Percentiles rank a stretch among this genome's conserved stretches.
These are phyloP conservation scores for Eugnorisma glareosa DNA, from an alignment of 2,888 invertebrate genomes.

Conservation along the genomic window DNA sequence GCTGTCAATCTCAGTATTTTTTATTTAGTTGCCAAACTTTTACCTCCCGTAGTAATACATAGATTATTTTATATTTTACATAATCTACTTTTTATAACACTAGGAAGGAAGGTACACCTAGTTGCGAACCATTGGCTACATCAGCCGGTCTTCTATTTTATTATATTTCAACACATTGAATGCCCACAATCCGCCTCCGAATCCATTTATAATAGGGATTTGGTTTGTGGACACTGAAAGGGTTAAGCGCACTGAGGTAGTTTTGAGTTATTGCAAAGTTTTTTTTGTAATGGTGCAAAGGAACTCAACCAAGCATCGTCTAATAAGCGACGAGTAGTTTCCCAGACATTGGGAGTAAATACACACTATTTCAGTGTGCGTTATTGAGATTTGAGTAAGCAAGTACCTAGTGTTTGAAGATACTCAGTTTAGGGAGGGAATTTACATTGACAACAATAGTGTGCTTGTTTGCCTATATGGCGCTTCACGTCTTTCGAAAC, in stretches of 20 bases:
- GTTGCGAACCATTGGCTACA: not conserved
- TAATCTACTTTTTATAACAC: not conserved
- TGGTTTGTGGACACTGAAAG: constrained; percentile 49
- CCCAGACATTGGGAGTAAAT: constrained; percentile 1
- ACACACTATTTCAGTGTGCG: constrained; percentile 3
- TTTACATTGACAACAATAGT: constrained; percentile 12
- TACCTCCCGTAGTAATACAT: not conserved
- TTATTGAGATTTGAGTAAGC: constrained; percentile 3
- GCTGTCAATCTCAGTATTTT: no score
- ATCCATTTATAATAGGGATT: constrained; percentile 58
- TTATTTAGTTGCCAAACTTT: not conserved
- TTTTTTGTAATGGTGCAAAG: constrained; percentile 30
- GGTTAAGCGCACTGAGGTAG: constrained; percentile 46
- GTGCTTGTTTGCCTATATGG: not conserved
- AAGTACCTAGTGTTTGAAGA: constrained; percentile 10
- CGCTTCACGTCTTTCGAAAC: constrained; percentile 12
- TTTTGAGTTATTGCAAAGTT: constrained; percentile 54
- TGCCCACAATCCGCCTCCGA: constrained; percentile 23
- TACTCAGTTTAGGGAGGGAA: constrained; percentile 8
- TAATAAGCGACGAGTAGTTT: constrained; percentile 5
- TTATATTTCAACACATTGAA: constrained; percentile 32
- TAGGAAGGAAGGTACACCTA: not conserved
- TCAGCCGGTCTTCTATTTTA: constrained; percentile 31
- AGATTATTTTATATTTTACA: not conserved
- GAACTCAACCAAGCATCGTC: not conserved